phyloP scores from a whole-genome alignment of 2,797 vertebrate genomes.

The Botia kubotai region DNA sequence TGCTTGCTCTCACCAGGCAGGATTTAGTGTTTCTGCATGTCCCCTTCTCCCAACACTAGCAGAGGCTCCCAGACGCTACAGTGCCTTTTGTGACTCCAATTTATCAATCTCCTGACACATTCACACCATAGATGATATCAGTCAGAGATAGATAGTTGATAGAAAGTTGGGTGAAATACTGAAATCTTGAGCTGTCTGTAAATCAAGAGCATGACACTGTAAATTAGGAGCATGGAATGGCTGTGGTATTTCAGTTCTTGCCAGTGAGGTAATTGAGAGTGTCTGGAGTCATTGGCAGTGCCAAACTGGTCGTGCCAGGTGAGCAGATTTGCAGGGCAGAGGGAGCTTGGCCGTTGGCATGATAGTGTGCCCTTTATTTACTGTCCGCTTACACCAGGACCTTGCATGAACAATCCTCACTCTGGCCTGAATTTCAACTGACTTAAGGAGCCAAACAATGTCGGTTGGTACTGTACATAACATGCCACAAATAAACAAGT shows the following conservation, averaged over 20 bases:
- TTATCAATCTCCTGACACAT: conserved; percentile 51
- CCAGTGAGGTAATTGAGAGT: conserved; percentile 12
- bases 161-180: conserved; percentile 19
- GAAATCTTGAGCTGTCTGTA: conserved; percentile 6
- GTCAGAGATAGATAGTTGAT: conserved; percentile 45
- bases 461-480: too few relatives aligned
- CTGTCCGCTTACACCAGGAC: neutral
- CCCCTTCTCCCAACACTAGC: conserved; percentile 44
- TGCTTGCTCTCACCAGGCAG: conserved; percentile 46
- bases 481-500: too few relatives aligned
- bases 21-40: conserved; percentile 55
- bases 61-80: conserved; percentile 30
- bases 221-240: conserved; percentile 11
- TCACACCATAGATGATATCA: conserved; percentile 47
- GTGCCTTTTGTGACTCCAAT: conserved; percentile 47
- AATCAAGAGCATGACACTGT: conserved; percentile 23
- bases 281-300: neutral
- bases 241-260: conserved; percentile 18
- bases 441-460: neutral
- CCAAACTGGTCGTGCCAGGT: conserved; percentile 29
- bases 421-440: neutral
- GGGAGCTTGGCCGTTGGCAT: neutral
- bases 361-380: conserved; percentile 28
- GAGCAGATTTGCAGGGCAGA: neutral
- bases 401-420: neutral